A percentile compares a stretch with the other conserved stretches of the same genome.
These are phyloP conservation scores for Hemicrepidius hirtus DNA, from an alignment of 2,888 invertebrate genomes.

Conservation along the genomic window DNA sequence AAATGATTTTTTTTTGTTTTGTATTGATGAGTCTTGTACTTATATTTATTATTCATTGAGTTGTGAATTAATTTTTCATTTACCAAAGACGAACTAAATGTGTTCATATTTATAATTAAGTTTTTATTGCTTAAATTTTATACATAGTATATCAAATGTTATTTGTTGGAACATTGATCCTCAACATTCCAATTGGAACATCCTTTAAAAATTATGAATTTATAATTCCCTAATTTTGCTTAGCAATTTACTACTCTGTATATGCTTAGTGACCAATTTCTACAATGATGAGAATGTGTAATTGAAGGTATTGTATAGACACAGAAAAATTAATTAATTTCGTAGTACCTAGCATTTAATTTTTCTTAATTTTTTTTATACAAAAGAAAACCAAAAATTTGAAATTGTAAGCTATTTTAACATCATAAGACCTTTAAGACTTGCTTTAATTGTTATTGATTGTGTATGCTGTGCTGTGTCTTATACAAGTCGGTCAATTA, in stretches of 20 bases:
- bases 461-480: neutral
- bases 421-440: too few species aligned
- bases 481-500: neutral
- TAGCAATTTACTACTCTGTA: neutral
- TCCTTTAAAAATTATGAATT: neutral
- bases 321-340: too few species aligned
- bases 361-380: too few species aligned
- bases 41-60: slow-evolving; percentile 24
- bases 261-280: slow-evolving; percentile 7
- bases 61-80: slow-evolving; percentile 32
- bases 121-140: slow-evolving; percentile 20
- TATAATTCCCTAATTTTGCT: neutral
- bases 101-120: slow-evolving; percentile 39
- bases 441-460: too few species aligned
- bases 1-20: neutral
- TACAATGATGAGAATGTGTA: neutral
- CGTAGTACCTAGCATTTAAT: too few species aligned
- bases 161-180: neutral
- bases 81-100: slow-evolving; percentile 35
- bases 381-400: too few species aligned
- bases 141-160: slow-evolving; percentile 11
- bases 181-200: slow-evolving; percentile 21
- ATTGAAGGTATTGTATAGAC: neutral
- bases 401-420: too few species aligned
- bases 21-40: slow-evolving; percentile 1